Evolutionary conservation across 2,888 invertebrate genomes (phyloP).

Genomic region (Neoitamus cyanurus): DNA sequence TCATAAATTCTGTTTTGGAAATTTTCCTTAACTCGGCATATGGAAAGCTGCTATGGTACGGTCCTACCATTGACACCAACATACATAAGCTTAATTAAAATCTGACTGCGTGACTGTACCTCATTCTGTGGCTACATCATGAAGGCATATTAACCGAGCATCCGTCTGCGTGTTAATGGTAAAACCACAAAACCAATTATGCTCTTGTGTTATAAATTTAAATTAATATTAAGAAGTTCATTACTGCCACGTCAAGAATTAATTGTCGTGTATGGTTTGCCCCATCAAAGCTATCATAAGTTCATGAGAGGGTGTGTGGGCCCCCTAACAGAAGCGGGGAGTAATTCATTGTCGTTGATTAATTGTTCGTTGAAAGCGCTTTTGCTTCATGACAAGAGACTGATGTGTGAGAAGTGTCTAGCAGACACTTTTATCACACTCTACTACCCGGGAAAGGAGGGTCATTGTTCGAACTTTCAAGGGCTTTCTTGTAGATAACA

Average conservation of each 20-base stretch:
- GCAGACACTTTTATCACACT: not conserved
- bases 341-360: constrained; percentile 5
- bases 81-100: constrained; percentile 28
- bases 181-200: constrained; percentile 25
- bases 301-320: not conserved
- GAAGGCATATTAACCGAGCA: not conserved
- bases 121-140: constrained; percentile 19
- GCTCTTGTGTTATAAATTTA: constrained; percentile 20
- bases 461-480: not conserved
- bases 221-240: constrained; percentile 22
- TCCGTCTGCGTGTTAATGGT: constrained; percentile 16
- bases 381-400: constrained; percentile 1
- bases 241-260: not conserved
- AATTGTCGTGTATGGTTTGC: constrained; percentile 24
- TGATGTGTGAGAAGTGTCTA: not conserved
- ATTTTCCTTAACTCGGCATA: not conserved
- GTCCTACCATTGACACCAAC: not conserved
- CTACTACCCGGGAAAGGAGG: not conserved
- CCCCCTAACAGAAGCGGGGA: not conserved
- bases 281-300: constrained; percentile 11
- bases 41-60: not conserved
- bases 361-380: constrained; percentile 1
- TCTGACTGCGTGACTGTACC: constrained; percentile 19
- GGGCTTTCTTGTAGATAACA: not conserved
- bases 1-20: not conserved